Percentiles rank a stretch among this genome's conserved stretches.
Evolutionary conservation across 2,797 vertebrate species (phyloP).

Genomic region (Sylvilagus floridanus): DNA sequence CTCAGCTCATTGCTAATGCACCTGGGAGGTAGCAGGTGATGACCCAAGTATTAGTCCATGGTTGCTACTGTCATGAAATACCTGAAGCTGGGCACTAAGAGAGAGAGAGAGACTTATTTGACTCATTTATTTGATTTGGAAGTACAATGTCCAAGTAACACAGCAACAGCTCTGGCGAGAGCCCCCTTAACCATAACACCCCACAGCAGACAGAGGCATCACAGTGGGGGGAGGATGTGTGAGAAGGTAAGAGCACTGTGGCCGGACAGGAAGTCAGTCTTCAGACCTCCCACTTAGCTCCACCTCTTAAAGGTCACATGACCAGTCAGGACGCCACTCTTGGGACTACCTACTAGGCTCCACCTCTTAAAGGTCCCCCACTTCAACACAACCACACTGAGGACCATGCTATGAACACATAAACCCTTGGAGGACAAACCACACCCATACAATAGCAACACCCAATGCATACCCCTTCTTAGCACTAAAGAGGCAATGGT

Average conservation of each 20-base stretch:
- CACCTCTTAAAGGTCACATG: too few species aligned
- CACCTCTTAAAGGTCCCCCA: neutral
- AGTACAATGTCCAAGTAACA: neutral
- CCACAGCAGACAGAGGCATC: neutral
- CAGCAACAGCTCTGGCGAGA: neutral
- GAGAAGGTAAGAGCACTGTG: neutral
- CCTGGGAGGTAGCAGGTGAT: too few species aligned
- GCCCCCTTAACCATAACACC: neutral
- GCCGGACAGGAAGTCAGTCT: too few species aligned
- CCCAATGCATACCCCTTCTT: neutral
- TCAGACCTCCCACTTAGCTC: too few species aligned
- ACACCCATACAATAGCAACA: neutral
- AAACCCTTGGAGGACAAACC: neutral
- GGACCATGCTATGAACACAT: neutral
- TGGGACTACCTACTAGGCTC: neutral
- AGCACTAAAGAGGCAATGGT: neutral
- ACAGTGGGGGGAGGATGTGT: too few species aligned
- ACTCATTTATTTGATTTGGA: neutral
- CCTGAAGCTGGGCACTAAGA: neutral
- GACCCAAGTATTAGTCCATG: neutral
- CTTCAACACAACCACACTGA: neutral
- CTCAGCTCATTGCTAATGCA: too few species aligned
- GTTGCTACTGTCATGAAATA: neutral
- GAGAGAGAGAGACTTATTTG: neutral
- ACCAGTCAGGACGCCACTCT: neutral